Evolutionary conservation across 2,113 vertebrate species (phyloP).

Genomic region (Sinocyclocheilus anophthalmus): DNA sequence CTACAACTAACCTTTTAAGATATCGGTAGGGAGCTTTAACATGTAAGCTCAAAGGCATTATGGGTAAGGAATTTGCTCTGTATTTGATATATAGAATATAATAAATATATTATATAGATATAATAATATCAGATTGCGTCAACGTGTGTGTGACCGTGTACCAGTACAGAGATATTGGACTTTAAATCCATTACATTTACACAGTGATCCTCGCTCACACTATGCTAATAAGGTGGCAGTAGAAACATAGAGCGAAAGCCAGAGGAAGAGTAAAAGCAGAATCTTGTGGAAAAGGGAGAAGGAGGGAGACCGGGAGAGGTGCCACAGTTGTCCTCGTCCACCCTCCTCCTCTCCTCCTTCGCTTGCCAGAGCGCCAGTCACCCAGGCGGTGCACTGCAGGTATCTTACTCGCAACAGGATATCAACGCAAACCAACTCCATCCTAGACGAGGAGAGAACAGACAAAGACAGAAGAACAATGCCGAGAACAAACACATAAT

Average conservation of each 20-base stretch:
- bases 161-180: constrained; percentile 16
- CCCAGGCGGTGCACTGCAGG: constrained; percentile 77
- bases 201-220: constrained; percentile 27
- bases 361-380: constrained; percentile 73
- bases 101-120: no score
- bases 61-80: neutral
- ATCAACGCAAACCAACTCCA: constrained; percentile 80
- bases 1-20: neutral
- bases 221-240: constrained; percentile 72
- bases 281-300: constrained; percentile 77
- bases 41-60: constrained; percentile 4
- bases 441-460: constrained; percentile 68
- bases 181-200: constrained; percentile 6
- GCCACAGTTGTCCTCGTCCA: constrained; percentile 50
- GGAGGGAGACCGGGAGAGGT: constrained; percentile 49
- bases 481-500: constrained; percentile 2
- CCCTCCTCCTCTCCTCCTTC: constrained; percentile 55
- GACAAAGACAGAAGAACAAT: constrained; percentile 10
- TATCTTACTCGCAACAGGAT: constrained; percentile 82
- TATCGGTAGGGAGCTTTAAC: neutral
- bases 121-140: neutral
- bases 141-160: neutral
- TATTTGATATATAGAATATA: neutral
- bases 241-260: constrained; percentile 81
- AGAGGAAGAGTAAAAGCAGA: constrained; percentile 84